Evolutionary conservation across 2,888 invertebrate genomes (phyloP), one percentile per base, ranked within the genome.

Genomic region (Epinotia bilunana): DNA sequence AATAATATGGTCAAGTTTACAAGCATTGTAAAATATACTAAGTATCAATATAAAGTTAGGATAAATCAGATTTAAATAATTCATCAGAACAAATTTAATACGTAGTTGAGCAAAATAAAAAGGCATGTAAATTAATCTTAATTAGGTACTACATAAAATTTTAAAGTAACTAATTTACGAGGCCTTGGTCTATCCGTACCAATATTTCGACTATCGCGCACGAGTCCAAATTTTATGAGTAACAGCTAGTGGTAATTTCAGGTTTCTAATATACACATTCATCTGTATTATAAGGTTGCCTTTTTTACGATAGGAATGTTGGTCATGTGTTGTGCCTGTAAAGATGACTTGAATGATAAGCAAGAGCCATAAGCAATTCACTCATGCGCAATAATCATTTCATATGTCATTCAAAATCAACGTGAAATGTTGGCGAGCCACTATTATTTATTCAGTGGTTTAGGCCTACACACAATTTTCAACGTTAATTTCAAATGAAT

Each of bases 131-230:
- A 68, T 58, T 39, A 18, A 39, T 57, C 20, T 57, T 1, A 55
- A 28, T 28, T 28, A 28, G 23, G 33, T 68, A 43, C 43, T 43
- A 63, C 57, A n/a, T n/a, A 46, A 57, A 63, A 23, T 62, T 61
- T 60, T 55, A 61, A 23, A 33, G 53, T 73, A 61, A 43, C 61
- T 73, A 43, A 20, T 55, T 39, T 73, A 68, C 46, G 43, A 43
- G 46, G 39, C 23, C 23, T 39, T 53, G 39, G 12, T 68, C 39
- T 53, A 61, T 61, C 13, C 11, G 43, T 53, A 61, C 23, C 61
- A 67, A 73, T 53, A 53, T 6, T 39, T 67, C 20, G 68, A 73
- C 43, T 62, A 73, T 43, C n/a, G 55, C 68, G 73, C 62, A 73
- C 53, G 68, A 53, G 53, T 53, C 6, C 1, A n/a, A 3, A 16